These are phyloP conservation scores for Drosophila acutilabella DNA, from an alignment of 2,888 invertebrate species.

Conservation along the genomic window DNA sequence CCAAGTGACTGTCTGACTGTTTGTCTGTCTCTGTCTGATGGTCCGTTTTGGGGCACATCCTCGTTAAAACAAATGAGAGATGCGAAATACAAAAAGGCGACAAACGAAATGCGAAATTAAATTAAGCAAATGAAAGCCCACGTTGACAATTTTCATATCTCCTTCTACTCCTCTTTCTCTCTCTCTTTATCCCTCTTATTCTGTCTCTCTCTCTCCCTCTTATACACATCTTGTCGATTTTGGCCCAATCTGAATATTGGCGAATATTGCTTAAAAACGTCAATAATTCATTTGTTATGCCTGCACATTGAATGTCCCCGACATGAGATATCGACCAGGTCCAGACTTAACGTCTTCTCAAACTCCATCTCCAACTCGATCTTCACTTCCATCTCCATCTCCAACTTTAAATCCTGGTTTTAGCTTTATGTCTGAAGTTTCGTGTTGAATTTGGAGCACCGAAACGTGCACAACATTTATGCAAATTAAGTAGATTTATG, in stretches of 20 bases:
- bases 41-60: conserved; percentile 47
- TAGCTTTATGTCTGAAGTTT: conserved; percentile 31
- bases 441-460: conserved; percentile 77
- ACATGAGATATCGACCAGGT: conserved; percentile 77
- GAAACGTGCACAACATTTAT: conserved; percentile 71
- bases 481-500: conserved; percentile 71
- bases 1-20: conserved; percentile 35
- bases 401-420: not conserved
- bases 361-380: conserved; percentile 11
- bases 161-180: not conserved
- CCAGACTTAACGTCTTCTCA: conserved; percentile 4
- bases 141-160: conserved; percentile 82
- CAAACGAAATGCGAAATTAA: conserved; percentile 68
- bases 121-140: conserved; percentile 82
- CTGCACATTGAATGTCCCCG: conserved; percentile 84
- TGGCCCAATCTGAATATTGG: conserved; percentile 73
- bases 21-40: conserved; percentile 14
- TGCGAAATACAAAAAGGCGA: conserved; percentile 66
- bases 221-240: not conserved
- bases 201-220: too few relatives aligned
- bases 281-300: conserved; percentile 85
- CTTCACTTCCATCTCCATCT: conserved; percentile 13
- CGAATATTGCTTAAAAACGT: conserved; percentile 85
- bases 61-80: conserved; percentile 70
- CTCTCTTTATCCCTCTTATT: not conserved